These are phyloP conservation scores for Autographa gamma DNA, from an alignment of 2,888 invertebrate genomes.

Conservation along the genomic window DNA sequence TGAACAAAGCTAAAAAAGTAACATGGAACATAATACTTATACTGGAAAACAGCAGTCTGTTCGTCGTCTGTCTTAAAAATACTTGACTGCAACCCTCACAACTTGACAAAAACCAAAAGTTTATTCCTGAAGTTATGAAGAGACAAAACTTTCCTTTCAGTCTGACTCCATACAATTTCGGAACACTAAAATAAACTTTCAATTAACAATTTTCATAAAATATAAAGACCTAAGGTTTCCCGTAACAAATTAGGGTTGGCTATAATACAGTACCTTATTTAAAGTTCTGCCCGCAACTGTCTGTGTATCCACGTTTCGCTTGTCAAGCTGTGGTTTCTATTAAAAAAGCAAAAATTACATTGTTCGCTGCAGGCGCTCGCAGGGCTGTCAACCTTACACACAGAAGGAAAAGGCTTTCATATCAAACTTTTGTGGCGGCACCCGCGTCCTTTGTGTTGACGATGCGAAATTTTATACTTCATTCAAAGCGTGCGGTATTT, in stretches of 20 bases:
- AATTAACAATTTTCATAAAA: conserved; percentile 42
- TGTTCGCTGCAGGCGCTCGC: conserved; percentile 63
- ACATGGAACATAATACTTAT: no score
- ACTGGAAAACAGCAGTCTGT: no score
- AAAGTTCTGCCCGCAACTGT: conserved; percentile 59
- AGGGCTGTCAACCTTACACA: conserved; percentile 65
- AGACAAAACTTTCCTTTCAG: conserved; percentile 3
- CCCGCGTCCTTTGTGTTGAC: conserved; percentile 65
- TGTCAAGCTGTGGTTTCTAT: conserved; percentile 66
- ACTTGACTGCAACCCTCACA: not conserved
- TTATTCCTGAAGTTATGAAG: conserved; percentile 1
- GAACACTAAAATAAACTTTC: conserved; percentile 46
- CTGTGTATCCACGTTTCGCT: conserved; percentile 62
- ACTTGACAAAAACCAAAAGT: not conserved
- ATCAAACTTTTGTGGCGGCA: conserved; percentile 66
- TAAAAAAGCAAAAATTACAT: conserved; percentile 72
- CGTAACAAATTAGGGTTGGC: conserved; percentile 59
- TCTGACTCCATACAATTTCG: conserved; percentile 10
- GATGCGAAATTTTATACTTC: conserved; percentile 66
- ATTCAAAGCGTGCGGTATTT: conserved; percentile 61
- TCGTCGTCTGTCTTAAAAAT: no score
- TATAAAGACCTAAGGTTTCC: conserved; percentile 40
- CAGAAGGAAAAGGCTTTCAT: conserved; percentile 62
- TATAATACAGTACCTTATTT: conserved; percentile 56
- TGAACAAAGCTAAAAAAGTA: no score